Base-by-base conservation (phyloP, 1,140 invertebrate species). In the Drosophila lacteicornis region DNA sequence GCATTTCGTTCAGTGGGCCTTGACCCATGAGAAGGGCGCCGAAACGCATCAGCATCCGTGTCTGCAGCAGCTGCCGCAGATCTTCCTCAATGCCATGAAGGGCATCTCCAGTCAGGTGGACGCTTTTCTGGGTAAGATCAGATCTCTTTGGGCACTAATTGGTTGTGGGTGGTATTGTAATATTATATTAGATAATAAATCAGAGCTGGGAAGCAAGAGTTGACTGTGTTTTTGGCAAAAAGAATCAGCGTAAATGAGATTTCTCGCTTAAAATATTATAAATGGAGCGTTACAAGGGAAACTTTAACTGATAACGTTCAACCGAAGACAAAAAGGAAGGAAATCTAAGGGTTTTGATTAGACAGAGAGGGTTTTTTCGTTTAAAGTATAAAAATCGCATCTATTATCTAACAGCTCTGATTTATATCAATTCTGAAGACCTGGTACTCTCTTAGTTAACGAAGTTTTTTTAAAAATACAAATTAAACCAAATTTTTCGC, bases 41-140 rank as follows among this genome's bases (percentile, higher is more conserved):
- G 98, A 99, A 93, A 97, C 98, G 1, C 97, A 96, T 91, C 97
- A 98, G 84, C 98, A 99, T 94, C 97, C 97, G 0, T 99, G 98
- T 93, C 93, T 99, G n/a, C 94, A 96, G 77, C 94, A 95, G 51
- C 93, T 99, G 76, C 98, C 98, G 3, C 94, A 95, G 49, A 99
- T 99, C 80, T 99, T 99, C 94, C 94, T 97, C 45, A 97, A 97
- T 93, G 97, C 98, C 11, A 98, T 99, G 94, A 97, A 96, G 93
- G 98, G 98, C 8, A 95, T 99, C 68, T 97, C 98, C 8, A 96
- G 96, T 43, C 96, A 99, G 91, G 98, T 99, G 12, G 98, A 99
- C 94, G 98, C 98, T 19, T 99, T 99, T 94, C 93, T 99, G 76
- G 98, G 98, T 98, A 95, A 94, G 94, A 42, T 9, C 17, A 45